A percentile compares a stretch with the other conserved stretches of the same genome.
Conservation (phyloP, 2,797 vertebrate species). For the Sternarchorhynchus goeldii region DNA sequence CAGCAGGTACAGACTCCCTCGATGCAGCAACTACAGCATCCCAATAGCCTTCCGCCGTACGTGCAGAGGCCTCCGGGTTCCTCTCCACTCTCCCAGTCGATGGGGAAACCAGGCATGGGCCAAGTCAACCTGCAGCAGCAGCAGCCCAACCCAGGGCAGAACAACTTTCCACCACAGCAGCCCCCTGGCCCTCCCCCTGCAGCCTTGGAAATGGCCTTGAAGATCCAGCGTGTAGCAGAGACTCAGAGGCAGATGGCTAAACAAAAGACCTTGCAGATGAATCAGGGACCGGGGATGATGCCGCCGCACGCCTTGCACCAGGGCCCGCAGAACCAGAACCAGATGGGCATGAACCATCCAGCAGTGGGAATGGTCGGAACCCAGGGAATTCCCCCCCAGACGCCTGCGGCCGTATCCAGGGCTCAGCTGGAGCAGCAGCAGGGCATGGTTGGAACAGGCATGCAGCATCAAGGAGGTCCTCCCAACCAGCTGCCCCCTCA, state of each 20-base stretch:
- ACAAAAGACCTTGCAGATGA: slow-evolving; percentile 84
- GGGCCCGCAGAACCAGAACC: slow-evolving; percentile 65
- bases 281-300: slow-evolving; percentile 74
- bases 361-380: slow-evolving; percentile 66
- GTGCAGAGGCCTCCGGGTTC: slow-evolving; percentile 76
- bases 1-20: slow-evolving; percentile 77
- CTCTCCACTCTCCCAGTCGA: slow-evolving; percentile 77
- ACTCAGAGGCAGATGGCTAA: slow-evolving; percentile 96
- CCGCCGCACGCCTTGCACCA: slow-evolving; percentile 79
- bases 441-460: slow-evolving; percentile 67
- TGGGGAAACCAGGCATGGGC: slow-evolving; percentile 89
- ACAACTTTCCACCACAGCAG: slow-evolving; percentile 78
- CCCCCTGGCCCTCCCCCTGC: slow-evolving; percentile 85
- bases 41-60: slow-evolving; percentile 81
- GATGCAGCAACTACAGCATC: slow-evolving; percentile 80
- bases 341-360: slow-evolving; percentile 84
- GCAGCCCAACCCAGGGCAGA: slow-evolving; percentile 76
- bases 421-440: slow-evolving; percentile 83
- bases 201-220: slow-evolving; percentile 93
- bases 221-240: slow-evolving; percentile 94
- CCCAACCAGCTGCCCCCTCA: slow-evolving; percentile 73
- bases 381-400: slow-evolving; percentile 73
- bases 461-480: slow-evolving; percentile 84
- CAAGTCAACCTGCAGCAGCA: slow-evolving; percentile 81
- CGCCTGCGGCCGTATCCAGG: slow-evolving; percentile 76